phyloP scores from a whole-genome alignment of 2,797 vertebrate species.

The Saxicola maurus region DNA sequence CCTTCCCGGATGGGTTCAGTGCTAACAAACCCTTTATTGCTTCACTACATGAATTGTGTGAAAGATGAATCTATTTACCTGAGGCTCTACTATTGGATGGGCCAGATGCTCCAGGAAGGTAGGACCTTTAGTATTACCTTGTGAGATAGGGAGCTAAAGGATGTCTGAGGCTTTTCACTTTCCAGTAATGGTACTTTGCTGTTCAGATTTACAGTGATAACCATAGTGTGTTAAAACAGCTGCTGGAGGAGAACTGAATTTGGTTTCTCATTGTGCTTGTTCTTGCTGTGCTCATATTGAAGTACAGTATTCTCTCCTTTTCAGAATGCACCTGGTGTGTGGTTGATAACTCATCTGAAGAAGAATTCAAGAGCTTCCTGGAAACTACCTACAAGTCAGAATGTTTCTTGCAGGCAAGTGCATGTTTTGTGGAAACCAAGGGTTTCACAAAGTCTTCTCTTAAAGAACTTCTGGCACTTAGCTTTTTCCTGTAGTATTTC shows the following conservation, averaged over 20 bases:
- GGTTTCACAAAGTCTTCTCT: not conserved
- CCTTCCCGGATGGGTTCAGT: constrained; percentile 93
- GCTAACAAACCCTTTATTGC: constrained; percentile 80
- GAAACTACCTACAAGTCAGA: constrained; percentile 77
- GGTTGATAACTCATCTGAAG: constrained; percentile 68
- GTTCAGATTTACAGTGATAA: not conserved
- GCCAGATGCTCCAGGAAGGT: constrained; percentile 90
- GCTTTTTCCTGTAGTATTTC: not conserved
- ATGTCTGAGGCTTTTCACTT: not conserved
- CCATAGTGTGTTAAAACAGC: not conserved
- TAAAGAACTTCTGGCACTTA: not conserved
- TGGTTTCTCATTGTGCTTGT: not conserved
- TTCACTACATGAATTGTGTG: constrained; percentile 89
- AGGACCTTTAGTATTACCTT: not conserved
- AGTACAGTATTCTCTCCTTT: constrained; percentile 10
- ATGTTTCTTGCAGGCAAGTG: constrained; percentile 87
- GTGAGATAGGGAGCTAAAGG: not conserved
- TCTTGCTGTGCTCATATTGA: not conserved
- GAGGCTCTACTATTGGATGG: constrained; percentile 91
- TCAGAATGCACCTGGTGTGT: constrained; percentile 85
- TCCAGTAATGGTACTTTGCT: not conserved
- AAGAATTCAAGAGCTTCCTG: constrained; percentile 80
- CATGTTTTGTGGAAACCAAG: not conserved
- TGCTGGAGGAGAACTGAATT: not conserved
- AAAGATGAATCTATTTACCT: constrained; percentile 86